These are phyloP conservation scores for Mungos mungo DNA, from an alignment of 2,113 vertebrate genomes.

Conservation along the genomic window DNA sequence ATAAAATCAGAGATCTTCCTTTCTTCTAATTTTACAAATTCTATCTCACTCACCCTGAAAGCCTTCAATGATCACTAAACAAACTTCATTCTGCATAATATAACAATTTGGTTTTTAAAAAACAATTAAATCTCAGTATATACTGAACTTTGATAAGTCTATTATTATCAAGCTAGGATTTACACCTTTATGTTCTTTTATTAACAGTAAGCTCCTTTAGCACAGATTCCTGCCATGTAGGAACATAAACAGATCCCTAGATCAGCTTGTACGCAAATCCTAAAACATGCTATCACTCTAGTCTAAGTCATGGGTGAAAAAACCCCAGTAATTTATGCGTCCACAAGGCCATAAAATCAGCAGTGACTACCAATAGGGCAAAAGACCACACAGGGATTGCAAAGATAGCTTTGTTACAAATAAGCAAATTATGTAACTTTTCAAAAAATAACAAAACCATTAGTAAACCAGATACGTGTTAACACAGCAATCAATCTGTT, in stretches of 20 bases:
- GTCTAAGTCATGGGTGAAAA: not conserved
- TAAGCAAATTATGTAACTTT: not conserved
- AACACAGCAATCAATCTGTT: not conserved
- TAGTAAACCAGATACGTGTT: not conserved
- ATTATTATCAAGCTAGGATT: not conserved
- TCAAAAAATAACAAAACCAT: not conserved
- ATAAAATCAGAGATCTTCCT: not conserved
- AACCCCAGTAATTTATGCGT: not conserved
- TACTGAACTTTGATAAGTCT: not conserved
- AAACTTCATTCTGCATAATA: not conserved
- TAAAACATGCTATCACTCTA: not conserved
- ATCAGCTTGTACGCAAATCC: not conserved
- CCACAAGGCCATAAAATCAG: not conserved
- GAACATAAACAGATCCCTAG: not conserved
- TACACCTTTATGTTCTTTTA: slow-evolving; percentile 1
- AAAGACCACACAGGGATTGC: not conserved
- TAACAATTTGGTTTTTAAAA: not conserved
- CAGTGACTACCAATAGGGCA: not conserved
- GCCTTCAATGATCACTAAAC: not conserved
- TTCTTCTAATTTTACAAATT: slow-evolving; percentile 9
- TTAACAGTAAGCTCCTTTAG: not conserved
- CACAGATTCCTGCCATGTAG: not conserved
- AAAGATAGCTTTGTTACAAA: slow-evolving; percentile 19
- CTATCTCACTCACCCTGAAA: not conserved
- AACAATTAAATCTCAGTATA: not conserved